Percentiles rank a stretch among this genome's conserved stretches.
phyloP scores from a whole-genome alignment of 2,888 invertebrate genomes.

The Eristalis tenax region DNA sequence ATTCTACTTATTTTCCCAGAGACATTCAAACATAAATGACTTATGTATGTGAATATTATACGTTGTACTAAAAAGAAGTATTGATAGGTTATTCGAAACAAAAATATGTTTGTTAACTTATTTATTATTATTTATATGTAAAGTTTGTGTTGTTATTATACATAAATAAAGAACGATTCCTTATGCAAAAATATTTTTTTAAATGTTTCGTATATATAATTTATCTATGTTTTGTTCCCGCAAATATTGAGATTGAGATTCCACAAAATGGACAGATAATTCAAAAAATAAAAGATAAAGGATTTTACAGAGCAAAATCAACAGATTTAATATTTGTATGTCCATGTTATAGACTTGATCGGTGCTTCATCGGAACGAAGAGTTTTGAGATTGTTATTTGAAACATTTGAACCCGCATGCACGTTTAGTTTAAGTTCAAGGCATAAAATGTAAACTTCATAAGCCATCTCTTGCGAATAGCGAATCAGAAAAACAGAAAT shows the following conservation, averaged over 20 bases:
- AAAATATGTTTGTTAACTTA: conserved; percentile 14
- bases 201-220: background rate
- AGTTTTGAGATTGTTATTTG: background rate
- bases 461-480: background rate
- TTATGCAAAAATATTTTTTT: conserved; percentile 13
- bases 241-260: background rate
- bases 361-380: background rate
- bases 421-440: background rate
- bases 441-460: background rate
- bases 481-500: no score
- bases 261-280: background rate
- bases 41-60: conserved; percentile 17
- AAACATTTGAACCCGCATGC: background rate
- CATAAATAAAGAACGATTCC: conserved; percentile 35
- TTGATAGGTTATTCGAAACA: conserved; percentile 13
- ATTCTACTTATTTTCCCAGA: conserved; percentile 5
- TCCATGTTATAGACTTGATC: background rate
- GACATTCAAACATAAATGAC: conserved; percentile 9
- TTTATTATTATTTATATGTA: conserved; percentile 22
- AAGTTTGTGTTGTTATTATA: conserved; percentile 23
- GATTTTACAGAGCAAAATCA: background rate
- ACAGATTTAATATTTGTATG: background rate
- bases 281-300: background rate
- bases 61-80: background rate
- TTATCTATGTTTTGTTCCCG: background rate